Base-by-base conservation (phyloP, 2,113 vertebrate species). In the Gnathonemus echidnorhynchus region DNA sequence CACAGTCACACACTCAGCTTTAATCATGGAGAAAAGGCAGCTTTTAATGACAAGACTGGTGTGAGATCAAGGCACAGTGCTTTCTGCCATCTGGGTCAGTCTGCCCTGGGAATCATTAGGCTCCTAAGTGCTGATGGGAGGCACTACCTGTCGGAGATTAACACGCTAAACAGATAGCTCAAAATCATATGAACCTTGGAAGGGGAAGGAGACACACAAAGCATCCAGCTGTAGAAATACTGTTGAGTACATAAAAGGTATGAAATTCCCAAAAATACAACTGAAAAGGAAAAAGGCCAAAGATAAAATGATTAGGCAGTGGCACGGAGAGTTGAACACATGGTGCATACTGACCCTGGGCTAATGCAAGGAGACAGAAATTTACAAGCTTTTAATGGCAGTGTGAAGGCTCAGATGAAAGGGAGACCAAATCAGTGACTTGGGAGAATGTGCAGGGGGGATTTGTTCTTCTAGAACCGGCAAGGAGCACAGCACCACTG, bases 311-410 rank as follows among this genome's bases (percentile, higher is more conserved):
- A 70, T 13, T 70, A 70, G n/a, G 62, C 62, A 70, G 62, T 70
- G n/a, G 62, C 10, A 70, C n/a, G 1, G 62, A 31, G 62, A 27
- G 27, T 9, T 66, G 58, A n/a, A n/a, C 74, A 80, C 19, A 53
- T 50, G 90, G 89, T 93, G 52, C 1, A 70, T 11, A 45, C 27
- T 24, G 50, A 77, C 39, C 91, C 56, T 17, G 80, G 91, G 91
- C 93, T 95, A 94, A 96, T 94, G 91, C 93, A 92, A 95, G 94
- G 90, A 58, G 95, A 96, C 95, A 94, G 93, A 90, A 89, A 48
- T 92, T 92, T 94, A 92, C 90, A 92, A 89, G 92, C 92, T 94
- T 95, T 95, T 95, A 95, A 94, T 93, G 92, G 93, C 94, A 95
- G 91, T 92, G 90, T 93, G 92, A 94, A 93, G 95, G 93, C 90